Evolutionary conservation across 2,888 invertebrate genomes (phyloP), one percentile per base, ranked within the genome.

Genomic region (Sylvicola cinctus): DNA sequence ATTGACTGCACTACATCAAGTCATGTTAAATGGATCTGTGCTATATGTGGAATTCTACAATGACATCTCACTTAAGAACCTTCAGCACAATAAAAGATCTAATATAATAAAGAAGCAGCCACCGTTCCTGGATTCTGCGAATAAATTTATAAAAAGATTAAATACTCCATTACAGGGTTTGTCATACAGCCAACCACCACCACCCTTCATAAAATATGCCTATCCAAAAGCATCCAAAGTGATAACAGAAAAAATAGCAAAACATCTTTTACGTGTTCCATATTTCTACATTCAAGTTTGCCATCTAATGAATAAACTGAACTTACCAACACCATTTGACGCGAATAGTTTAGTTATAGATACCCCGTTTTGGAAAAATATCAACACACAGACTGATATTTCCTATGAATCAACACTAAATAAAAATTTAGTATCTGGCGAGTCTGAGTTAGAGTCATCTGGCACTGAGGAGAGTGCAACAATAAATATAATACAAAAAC

Each of bases 271-370:
- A 36, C 66, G 68, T 12, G 73, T 83, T 43, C 77, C 79, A 35
- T 72, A 74, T 45, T 81, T 93, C 53, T 93, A 93, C 50, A 73
- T 68, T 2, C 74, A 81, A 65, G 71, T 78, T 8, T 50, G 93
- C 31, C 91, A 93, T 60, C 63, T 93, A 34, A 91, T 93, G 91
- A 93, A 93, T 52, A 81, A 79, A 58, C 87, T 93, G 87, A 81
- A 79, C 52, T 56, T 93, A 32, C 76, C 80, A 13, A 70, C 76
- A 29, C 93, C 93, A 1, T 91, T 93, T 58, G 66, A 63, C 13
- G 50, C 58, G 3, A n/a, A n/a, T n/a, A n/a, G n/a, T n/a, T n/a
- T n/a, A n/a, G n/a, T n/a, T n/a, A n/a, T n/a, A n/a, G n/a, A n/a
- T n/a, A n/a, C n/a, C n/a, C n/a, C n/a, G n/a, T n/a, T n/a, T n/a